These are phyloP conservation scores for Sarcophaga bullata DNA, from an alignment of 1,140 invertebrate species.

Conservation along the genomic window DNA sequence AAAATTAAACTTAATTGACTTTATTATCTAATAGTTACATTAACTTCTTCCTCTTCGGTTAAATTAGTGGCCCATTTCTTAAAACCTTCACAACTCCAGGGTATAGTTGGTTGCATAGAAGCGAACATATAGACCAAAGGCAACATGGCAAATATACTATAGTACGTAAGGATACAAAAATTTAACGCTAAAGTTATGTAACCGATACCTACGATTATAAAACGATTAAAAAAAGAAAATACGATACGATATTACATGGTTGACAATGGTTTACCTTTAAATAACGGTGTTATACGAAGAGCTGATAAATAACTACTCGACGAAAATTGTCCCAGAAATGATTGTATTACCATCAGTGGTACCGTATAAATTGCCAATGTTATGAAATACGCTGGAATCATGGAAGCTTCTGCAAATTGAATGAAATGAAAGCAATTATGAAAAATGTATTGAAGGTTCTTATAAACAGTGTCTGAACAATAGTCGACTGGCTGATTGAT, in stretches of 20 bases:
- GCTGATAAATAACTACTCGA: constrained; percentile 59
- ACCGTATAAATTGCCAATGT: constrained; percentile 55
- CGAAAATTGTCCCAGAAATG: constrained; percentile 60
- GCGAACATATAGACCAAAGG: constrained; percentile 54
- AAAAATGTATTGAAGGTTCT: too few relatives aligned
- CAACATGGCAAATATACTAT: constrained; percentile 52
- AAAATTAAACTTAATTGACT: too few relatives aligned
- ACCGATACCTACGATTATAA: constrained; percentile 51
- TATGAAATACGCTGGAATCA: constrained; percentile 47
- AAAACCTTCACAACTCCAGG: constrained; percentile 57
- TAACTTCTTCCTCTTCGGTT: constrained; percentile 14
- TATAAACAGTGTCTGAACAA: too few relatives aligned
- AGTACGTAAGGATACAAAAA: constrained; percentile 49
- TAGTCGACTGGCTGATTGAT: too few relatives aligned
- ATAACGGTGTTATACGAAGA: constrained; percentile 58
- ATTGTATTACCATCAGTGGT: constrained; percentile 57
- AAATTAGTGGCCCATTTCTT: constrained; percentile 31
- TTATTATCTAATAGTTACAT: background rate
- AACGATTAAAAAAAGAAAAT: background rate
- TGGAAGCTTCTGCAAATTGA: background rate
- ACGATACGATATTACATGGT: background rate
- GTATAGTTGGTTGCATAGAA: constrained; percentile 53
- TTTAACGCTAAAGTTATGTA: constrained; percentile 54
- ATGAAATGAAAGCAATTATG: too few relatives aligned
- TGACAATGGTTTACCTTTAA: constrained; percentile 49